A percentile compares a stretch with the other conserved stretches of the same genome.
Conservation (phyloP, 1,140 invertebrate species). For the Drosophila ohnishii region DNA sequence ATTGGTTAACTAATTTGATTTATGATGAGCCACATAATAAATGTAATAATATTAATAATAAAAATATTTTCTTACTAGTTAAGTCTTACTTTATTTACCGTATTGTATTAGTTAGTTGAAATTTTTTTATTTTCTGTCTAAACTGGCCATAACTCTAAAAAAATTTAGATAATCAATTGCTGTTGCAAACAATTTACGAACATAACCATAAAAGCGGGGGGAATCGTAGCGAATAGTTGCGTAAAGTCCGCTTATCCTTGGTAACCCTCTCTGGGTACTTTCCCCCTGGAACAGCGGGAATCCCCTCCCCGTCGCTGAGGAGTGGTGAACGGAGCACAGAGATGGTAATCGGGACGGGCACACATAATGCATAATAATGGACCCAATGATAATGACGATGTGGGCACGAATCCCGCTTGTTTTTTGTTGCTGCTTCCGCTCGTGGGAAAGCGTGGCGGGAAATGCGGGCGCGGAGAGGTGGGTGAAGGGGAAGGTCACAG, state of each 20-base stretch:
- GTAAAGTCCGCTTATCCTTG: constrained; percentile 27
- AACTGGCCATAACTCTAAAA: not conserved
- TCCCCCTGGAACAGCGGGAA: constrained; percentile 8
- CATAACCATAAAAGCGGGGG: constrained; percentile 6
- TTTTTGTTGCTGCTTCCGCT: constrained; percentile 31
- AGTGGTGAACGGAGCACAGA: not conserved
- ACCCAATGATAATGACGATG: constrained; percentile 42
- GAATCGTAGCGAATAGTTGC: constrained; percentile 16
- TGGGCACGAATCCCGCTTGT: constrained; percentile 39
- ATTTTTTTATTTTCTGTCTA: not conserved
- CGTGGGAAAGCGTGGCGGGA: constrained; percentile 7
- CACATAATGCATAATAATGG: constrained; percentile 50
- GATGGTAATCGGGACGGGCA: constrained; percentile 35
- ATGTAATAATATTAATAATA: too few species aligned
- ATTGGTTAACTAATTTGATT: too few species aligned
- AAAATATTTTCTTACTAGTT: too few species aligned
- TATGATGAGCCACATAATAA: too few species aligned
- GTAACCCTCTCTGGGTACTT: not conserved
- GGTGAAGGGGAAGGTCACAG: constrained; percentile 6
- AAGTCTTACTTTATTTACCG: too few species aligned
- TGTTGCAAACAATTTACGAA: constrained; percentile 7
- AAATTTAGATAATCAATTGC: constrained; percentile 29
- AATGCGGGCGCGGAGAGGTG: constrained; percentile 1
- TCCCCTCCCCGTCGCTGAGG: not conserved
- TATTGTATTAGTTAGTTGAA: too few species aligned